Percentiles rank a stretch among this genome's conserved stretches.
Conservation (phyloP, 2,113 vertebrate genomes). For the Callopanchax toddi region DNA sequence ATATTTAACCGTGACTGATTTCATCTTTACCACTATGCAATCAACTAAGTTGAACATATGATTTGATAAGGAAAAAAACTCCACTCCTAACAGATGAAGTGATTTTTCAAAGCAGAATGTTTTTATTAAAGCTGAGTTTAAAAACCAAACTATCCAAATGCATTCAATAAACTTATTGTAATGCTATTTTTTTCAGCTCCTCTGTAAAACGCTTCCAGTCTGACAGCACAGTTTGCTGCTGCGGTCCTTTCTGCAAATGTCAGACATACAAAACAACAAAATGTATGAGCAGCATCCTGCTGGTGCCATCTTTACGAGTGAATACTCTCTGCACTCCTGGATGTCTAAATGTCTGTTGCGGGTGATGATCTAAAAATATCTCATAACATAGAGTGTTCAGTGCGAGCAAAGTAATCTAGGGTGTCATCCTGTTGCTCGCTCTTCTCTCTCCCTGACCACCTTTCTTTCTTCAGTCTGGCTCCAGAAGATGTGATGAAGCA, state of each 20-base stretch:
- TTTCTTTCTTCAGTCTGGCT: background rate
- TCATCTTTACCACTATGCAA: background rate
- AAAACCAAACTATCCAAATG: background rate
- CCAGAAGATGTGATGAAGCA: no score
- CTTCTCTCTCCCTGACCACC: background rate
- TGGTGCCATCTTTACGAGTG: background rate
- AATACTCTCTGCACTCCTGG: background rate
- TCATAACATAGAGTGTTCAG: background rate
- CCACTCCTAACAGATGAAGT: no score
- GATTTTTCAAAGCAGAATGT: background rate
- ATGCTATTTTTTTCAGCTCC: background rate
- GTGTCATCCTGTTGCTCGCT: background rate
- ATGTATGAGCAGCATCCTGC: slow-evolving; percentile 2
- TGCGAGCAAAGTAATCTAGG: background rate
- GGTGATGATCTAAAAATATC: slow-evolving; percentile 1
- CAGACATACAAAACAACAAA: background rate
- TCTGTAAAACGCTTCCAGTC: background rate
- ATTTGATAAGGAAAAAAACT: background rate
- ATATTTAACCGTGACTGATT: background rate
- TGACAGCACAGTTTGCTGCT: background rate
- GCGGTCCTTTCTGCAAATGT: slow-evolving; percentile 1
- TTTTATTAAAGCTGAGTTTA: background rate
- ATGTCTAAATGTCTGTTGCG: background rate
- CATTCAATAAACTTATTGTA: background rate
- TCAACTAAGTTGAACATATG: background rate